Conservation (phyloP, 2,888 invertebrate genomes). For the Agriopis aurantiaria region DNA sequence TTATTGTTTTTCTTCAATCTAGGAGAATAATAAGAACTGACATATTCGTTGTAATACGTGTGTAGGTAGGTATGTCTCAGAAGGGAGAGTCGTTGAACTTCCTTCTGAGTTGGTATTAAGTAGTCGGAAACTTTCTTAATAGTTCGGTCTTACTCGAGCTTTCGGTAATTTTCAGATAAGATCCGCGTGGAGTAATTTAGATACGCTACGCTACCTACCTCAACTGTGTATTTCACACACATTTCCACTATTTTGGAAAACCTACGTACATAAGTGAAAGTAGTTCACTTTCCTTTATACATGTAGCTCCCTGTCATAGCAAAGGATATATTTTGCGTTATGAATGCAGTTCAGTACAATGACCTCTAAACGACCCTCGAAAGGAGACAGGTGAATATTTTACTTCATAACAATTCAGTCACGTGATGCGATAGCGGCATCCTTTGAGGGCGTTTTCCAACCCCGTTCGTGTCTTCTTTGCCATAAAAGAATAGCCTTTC, state of each 20-base stretch:
- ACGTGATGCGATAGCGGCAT: constrained; percentile 54
- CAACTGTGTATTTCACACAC: not conserved
- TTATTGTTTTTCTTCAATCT: constrained; percentile 62
- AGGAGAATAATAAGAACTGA: constrained; percentile 48
- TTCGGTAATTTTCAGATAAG: not conserved
- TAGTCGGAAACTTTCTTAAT: constrained; percentile 40
- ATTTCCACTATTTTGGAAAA: too few species aligned
- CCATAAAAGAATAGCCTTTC: constrained; percentile 37
- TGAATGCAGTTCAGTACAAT: constrained; percentile 38
- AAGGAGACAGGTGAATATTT: constrained; percentile 42
- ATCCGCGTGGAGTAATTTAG: not conserved
- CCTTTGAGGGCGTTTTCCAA: constrained; percentile 35
- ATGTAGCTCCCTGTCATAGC: not conserved
- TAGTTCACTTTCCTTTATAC: not conserved
- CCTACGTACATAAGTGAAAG: not conserved
- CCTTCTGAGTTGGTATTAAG: constrained; percentile 40
- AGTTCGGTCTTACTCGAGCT: not conserved
- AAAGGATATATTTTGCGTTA: not conserved
- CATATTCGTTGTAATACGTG: constrained; percentile 38
- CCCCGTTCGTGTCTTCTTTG: constrained; percentile 36
- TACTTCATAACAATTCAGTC: constrained; percentile 55
- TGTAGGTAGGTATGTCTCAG: constrained; percentile 38
- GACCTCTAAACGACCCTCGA: constrained; percentile 44
- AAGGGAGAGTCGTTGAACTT: constrained; percentile 59
- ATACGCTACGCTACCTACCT: not conserved